Evolutionary conservation across 2,797 vertebrate genomes (phyloP), one percentile per base, ranked within the genome.

Genomic region (Enteromius fasciolatus): DNA sequence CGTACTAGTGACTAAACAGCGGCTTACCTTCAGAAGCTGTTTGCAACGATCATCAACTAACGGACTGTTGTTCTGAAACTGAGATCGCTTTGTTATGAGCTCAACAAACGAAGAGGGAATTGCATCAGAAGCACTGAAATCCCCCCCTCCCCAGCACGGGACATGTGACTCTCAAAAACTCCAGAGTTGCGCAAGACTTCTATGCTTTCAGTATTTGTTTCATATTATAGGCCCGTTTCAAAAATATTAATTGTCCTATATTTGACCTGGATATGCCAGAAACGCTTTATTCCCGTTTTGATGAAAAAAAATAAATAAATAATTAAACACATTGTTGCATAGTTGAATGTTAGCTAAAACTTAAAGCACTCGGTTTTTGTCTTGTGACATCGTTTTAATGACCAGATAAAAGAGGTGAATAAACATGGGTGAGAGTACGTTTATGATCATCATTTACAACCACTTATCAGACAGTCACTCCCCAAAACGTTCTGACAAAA

Each of bases 141-240:
- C 23, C 63, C 57, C 20, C 36, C 54, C 31, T 33, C 41, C 41
- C 23, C 61, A 67, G 39, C 48, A 31, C 12, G 18, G 72, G 41
- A 28, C 73, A 80, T 17, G 70, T 80, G 81, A 80, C 70, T 5
- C 77, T 25, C 23, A 61, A 76, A 85, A 88, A 88, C 7, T 66
- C 85, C 87, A 20, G 75, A 20, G 3, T 88, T 86, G 78, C 70
- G 81, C 80, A 88, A 88, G 1, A 17, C 18, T 31, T 36, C 1
- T 12, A 8, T 20, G 2, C 12, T 78, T 64, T 69, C 5, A 3
- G 8, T 73, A 54, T 52, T 11, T 0, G 1, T 70, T 76, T 80
- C 3, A 0, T 17, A 31, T 28, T 59, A 3, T 18, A 67, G 44
- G 11, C 44, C 12, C 12, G 3, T 44, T n/a, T 46, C 3, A 23